A percentile compares a stretch with the other conserved stretches of the same genome.
These are phyloP conservation scores for Ancistrus triradiatus DNA, from an alignment of 2,113 vertebrate species.

Conservation along the genomic window DNA sequence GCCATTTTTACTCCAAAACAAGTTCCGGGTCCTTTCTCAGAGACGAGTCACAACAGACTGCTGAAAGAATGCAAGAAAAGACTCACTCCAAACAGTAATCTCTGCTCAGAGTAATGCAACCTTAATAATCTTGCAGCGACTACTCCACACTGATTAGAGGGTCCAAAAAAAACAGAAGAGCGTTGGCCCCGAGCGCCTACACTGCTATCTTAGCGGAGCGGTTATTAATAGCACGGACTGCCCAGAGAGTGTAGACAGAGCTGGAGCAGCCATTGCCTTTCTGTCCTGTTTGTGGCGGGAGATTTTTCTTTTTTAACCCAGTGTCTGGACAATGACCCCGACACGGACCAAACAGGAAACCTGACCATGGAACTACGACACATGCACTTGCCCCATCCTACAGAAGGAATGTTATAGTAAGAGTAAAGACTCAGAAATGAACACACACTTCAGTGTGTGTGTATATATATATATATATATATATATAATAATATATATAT, in stretches of 20 bases:
- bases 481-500: too few species aligned
- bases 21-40: too few species aligned
- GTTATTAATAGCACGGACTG: constrained; percentile 31
- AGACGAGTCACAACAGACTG: too few species aligned
- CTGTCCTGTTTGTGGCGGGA: constrained; percentile 54
- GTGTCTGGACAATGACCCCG: constrained; percentile 65
- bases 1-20: too few species aligned
- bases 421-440: too few species aligned
- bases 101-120: background rate
- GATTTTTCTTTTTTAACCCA: constrained; percentile 63
- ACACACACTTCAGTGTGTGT: too few species aligned
- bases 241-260: constrained; percentile 37
- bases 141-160: background rate
- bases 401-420: too few species aligned
- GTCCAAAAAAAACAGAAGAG: background rate
- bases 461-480: too few species aligned
- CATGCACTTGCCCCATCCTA: too few species aligned
- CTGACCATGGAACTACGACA: constrained; percentile 39
- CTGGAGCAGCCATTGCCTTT: constrained; percentile 55
- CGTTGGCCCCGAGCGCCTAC: constrained; percentile 15
- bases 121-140: constrained; percentile 3
- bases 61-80: too few species aligned
- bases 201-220: constrained; percentile 25
- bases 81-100: too few species aligned
- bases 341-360: constrained; percentile 63